These are phyloP conservation scores for Aspidiotus rigidus DNA, from an alignment of 2,888 invertebrate species.

Conservation along the genomic window DNA sequence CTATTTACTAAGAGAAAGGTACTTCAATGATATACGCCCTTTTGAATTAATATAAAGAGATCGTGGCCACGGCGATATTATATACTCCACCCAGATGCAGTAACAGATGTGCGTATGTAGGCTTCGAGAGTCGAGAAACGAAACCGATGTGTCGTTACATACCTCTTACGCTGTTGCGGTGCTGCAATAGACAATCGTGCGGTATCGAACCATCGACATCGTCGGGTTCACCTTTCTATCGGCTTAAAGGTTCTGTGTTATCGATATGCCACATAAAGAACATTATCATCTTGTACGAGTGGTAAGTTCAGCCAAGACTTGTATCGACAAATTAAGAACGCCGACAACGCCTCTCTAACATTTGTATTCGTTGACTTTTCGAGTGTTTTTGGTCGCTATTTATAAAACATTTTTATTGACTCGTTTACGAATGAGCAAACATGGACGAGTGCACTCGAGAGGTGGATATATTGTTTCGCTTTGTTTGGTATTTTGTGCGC, in stretches of 20 bases:
- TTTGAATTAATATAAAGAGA: constrained; percentile 30
- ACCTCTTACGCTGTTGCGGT: no score
- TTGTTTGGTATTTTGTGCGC: neutral
- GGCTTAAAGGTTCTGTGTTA: no score
- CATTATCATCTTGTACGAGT: no score
- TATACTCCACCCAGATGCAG: constrained; percentile 9
- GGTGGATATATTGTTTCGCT: neutral
- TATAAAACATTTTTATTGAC: neutral
- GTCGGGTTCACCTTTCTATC: no score
- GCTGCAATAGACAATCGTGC: no score
- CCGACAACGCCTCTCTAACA: neutral
- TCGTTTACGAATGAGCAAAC: neutral
- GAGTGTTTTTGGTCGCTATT: neutral
- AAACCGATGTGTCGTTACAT: neutral
- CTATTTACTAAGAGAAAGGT: constrained; percentile 11
- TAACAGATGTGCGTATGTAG: constrained; percentile 16
- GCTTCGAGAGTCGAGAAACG: neutral
- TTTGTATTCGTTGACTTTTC: constrained; percentile 1
- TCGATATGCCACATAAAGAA: no score
- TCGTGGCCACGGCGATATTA: constrained; percentile 13
- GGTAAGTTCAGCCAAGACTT: no score
- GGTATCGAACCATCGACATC: no score
- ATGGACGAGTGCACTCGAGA: neutral
- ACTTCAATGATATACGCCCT: constrained; percentile 26
- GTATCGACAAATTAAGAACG: neutral